These are phyloP conservation scores for Rhabdomys pumilio DNA, from an alignment of 2,797 vertebrate species.

Conservation along the genomic window DNA sequence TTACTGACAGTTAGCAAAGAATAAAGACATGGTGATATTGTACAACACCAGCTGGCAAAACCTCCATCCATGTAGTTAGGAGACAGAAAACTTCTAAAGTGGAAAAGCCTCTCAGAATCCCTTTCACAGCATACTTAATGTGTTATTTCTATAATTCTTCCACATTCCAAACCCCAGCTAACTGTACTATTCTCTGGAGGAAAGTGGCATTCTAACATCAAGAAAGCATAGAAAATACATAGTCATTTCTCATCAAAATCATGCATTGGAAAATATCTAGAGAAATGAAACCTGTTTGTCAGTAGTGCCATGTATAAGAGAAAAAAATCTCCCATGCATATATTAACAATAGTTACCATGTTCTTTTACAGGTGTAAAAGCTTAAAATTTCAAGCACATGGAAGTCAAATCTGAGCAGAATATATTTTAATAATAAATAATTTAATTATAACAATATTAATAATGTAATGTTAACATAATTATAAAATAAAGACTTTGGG, in stretches of 20 bases:
- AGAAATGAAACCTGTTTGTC: neutral
- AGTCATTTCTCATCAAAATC: constrained; percentile 6
- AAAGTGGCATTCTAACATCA: neutral
- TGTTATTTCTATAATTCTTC: neutral
- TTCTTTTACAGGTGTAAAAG: neutral
- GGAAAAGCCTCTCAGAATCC: no score
- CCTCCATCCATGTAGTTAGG: neutral
- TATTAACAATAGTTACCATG: neutral
- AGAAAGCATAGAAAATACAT: neutral
- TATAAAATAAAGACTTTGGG: neutral
- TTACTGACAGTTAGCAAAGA: neutral
- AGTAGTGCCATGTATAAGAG: constrained; percentile 5
- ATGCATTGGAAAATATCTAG: neutral
- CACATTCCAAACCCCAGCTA: neutral
- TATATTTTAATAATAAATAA: constrained; percentile 49
- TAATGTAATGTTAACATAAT: neutral
- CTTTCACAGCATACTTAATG: neutral
- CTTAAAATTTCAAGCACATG: constrained; percentile 23
- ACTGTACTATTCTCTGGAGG: neutral
- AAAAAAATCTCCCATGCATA: neutral
- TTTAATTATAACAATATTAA: constrained; percentile 33
- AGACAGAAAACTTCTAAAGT: neutral
- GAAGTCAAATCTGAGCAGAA: constrained; percentile 33
- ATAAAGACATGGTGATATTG: neutral
- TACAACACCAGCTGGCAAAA: neutral